Percentiles rank a stretch among this genome's conserved stretches.
Evolutionary conservation across 2,797 vertebrate genomes (phyloP).

Genomic region (Anolis apletophallus): DNA sequence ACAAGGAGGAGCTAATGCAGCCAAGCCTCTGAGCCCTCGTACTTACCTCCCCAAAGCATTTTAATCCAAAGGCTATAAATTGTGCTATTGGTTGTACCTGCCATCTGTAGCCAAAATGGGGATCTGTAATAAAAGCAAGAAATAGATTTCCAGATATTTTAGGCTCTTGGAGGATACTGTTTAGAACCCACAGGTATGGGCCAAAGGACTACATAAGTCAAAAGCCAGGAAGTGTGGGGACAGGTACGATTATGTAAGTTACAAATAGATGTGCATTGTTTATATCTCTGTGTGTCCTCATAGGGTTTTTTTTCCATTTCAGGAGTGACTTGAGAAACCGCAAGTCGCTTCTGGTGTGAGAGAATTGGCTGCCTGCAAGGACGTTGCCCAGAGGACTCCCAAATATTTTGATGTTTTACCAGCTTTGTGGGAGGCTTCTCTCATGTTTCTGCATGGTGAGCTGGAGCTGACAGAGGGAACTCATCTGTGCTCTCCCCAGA

Average conservation of each 20-base stretch:
- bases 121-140: conserved; percentile 22
- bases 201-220: background rate
- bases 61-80: conserved; percentile 8
- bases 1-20: conserved; percentile 15
- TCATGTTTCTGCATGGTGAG: too few relatives aligned
- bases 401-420: too few relatives aligned
- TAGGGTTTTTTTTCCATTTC: background rate
- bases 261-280: background rate
- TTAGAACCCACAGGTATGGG: background rate
- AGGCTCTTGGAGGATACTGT: background rate
- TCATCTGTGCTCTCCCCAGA: too few relatives aligned
- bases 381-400: too few relatives aligned
- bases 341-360: too few relatives aligned
- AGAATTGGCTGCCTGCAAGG: too few relatives aligned
- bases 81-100: background rate
- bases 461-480: too few relatives aligned
- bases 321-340: too few relatives aligned
- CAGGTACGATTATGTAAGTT: background rate
- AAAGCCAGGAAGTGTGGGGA: too few relatives aligned
- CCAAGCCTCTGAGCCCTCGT: conserved; percentile 17
- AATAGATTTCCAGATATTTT: background rate
- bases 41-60: background rate
- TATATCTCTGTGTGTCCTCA: too few relatives aligned
- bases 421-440: too few relatives aligned
- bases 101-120: background rate